Evolutionary conservation across 1,140 invertebrate species (phyloP).

Genomic region (Eriocheir sinensis): DNA sequence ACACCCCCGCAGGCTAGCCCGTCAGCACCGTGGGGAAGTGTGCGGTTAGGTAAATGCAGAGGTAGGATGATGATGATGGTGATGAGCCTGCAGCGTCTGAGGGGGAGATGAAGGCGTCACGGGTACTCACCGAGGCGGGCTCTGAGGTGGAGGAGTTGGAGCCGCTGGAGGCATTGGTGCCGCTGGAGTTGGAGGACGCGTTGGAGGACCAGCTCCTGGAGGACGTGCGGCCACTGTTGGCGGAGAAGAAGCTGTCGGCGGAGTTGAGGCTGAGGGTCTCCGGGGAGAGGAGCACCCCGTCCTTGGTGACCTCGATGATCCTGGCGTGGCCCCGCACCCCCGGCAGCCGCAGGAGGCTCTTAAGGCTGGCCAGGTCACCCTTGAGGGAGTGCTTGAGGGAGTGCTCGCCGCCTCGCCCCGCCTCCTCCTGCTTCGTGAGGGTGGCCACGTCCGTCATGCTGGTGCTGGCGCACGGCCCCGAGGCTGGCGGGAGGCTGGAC

Average conservation of each 20-base stretch:
- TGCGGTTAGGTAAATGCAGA: not conserved
- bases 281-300: constrained; percentile 48
- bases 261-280: constrained; percentile 71
- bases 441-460: constrained; percentile 57
- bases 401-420: not conserved
- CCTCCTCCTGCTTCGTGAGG: constrained; percentile 30
- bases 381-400: constrained; percentile 32
- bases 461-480: constrained; percentile 28
- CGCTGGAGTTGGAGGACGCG: constrained; percentile 65
- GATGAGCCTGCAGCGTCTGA: not conserved
- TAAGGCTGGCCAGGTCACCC: constrained; percentile 65
- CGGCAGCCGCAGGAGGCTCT: constrained; percentile 67
- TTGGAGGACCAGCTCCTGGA: constrained; percentile 75
- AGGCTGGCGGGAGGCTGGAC: not conserved
- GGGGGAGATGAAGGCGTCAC: not conserved
- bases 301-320: constrained; percentile 57
- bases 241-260: constrained; percentile 69
- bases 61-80: not conserved
- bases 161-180: constrained; percentile 57
- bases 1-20: not conserved
- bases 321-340: constrained; percentile 69
- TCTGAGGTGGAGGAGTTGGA: constrained; percentile 67
- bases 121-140: constrained; percentile 68
- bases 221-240: constrained; percentile 64
- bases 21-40: not conserved